Base-by-base conservation (phyloP, 2,113 vertebrate genomes). In the Carassius auratus region DNA sequence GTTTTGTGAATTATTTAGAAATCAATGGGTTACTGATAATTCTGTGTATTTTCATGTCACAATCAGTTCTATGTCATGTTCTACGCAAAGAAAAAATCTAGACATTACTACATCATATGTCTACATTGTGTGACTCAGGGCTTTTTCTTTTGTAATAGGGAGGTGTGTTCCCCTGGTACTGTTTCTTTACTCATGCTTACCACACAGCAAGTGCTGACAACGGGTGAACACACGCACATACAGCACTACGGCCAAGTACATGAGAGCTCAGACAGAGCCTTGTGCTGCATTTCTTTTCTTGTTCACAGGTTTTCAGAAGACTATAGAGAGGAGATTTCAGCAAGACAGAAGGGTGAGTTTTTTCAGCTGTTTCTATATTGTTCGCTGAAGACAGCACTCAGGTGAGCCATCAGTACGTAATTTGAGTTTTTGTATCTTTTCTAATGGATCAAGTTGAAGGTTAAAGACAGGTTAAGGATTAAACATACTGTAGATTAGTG, bases 181-280 rank as follows among this genome's bases (percentile, higher is more conserved):
- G 80, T 73, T 48, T 55, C 83, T 89, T 89, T 85, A 87, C 83
- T 87, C 85, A 83, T 87, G 86, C 78, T 83, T 52, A 38, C 78
- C 59, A 81, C 66, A 85, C 78, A 86, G 13, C 76, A 73, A 78
- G 77, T 86, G 88, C 85, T 87, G 82, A 86, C 87, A 86, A 55
- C 85, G 48, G 83, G 23, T 45, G 81, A 79, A 76, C 81, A 10
- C 1, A 75, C 75, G 36, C 59, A 30, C 83, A 64, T 73, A 86
- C 85, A 23, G 21, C 74, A 66, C 66, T 3, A 30, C 50, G 85
- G 71, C 82, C 87, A 88, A 88, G 87, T 82, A 81, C 88, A 82
- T 87, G 71, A 84, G 69, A 81, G 82, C 85, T 61, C 36, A 76
- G 77, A 80, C n/a, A 86, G 68, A 83, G 48, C 8, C 10, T 81